Base-by-base conservation (phyloP, 2,888 invertebrate species). In the Scaptomyza reducta region DNA sequence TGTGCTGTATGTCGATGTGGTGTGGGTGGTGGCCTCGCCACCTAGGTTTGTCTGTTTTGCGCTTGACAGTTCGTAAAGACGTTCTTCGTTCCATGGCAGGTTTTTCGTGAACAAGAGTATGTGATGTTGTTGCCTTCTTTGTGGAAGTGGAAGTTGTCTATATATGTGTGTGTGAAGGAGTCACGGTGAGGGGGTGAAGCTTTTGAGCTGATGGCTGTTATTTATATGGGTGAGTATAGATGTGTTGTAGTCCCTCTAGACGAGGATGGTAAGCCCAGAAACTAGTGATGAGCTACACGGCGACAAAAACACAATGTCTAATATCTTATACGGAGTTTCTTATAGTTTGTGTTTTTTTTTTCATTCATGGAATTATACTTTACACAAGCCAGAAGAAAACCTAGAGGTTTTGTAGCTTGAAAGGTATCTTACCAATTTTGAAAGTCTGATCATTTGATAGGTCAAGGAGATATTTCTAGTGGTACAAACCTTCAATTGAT, bases 41-140 rank as follows among this genome's bases (percentile, higher is more conserved):
- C 68, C 82, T 74, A 61, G 70, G 81, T 66, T 77, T 80, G 81
- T 87, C 87, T 87, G 81, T 84, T 84, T 80, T 78, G 78, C 58
- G 78, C 78, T 78, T 78, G 78, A 78, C 78, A 78, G 78, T 77
- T 80, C 85, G 79, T 76, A 81, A 87, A 85, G 86, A 87, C 87
- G 84, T 85, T 35, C n/a, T 85, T 40, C 40, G 40, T 40, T 79
- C 78, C 73, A 59, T 80, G 78, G 86, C 77, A 77, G 74, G 74
- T 68, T 74, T 74, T 74, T 74, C 77, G 60, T 57, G 54, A 60
- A 57, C 59, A 46, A 42, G 50, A 61, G 38, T 38, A 41, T 55
- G 29, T 45, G 56, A 42, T 47, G 49, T 42, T 40, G 16, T 40
- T 53, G 45, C 16, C 40, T 47, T 49, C 42, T 49, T 25, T 40